Percentiles rank a stretch among this genome's conserved stretches.
Conservation (phyloP, 2,888 invertebrate genomes). For the Nesidiocoris tenuis region DNA sequence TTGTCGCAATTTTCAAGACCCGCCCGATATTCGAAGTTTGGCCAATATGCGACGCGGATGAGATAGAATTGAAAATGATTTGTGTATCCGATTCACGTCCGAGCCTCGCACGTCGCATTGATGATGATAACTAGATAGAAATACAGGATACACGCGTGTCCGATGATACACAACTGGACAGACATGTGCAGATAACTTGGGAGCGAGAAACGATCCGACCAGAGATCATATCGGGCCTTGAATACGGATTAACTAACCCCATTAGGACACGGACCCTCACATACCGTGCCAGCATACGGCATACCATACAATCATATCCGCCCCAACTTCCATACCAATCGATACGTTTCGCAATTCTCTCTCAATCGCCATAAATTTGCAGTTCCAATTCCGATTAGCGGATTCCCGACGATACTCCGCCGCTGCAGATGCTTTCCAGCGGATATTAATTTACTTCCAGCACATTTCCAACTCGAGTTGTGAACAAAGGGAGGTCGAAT, state of each 20-base stretch:
- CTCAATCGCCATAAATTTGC: constrained; percentile 1
- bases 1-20: too few species aligned
- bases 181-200: background rate
- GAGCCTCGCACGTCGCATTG: background rate
- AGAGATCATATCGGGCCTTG: background rate
- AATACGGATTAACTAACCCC: background rate
- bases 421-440: background rate
- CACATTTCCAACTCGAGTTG: constrained; percentile 32
- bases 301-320: background rate
- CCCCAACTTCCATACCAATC: background rate
- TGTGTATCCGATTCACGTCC: background rate
- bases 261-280: background rate
- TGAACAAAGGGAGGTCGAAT: constrained; percentile 21
- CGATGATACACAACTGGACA: background rate
- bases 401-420: background rate
- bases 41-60: too few species aligned
- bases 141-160: background rate
- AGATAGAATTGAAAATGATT: background rate
- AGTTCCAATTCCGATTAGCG: background rate
- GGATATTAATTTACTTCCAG: constrained; percentile 40
- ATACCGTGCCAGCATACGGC: too few species aligned
- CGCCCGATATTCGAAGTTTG: too few species aligned
- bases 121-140: background rate
- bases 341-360: constrained; percentile 6
- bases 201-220: background rate